phyloP scores from a whole-genome alignment of 1,140 invertebrate species.

The Cydia splendana region DNA sequence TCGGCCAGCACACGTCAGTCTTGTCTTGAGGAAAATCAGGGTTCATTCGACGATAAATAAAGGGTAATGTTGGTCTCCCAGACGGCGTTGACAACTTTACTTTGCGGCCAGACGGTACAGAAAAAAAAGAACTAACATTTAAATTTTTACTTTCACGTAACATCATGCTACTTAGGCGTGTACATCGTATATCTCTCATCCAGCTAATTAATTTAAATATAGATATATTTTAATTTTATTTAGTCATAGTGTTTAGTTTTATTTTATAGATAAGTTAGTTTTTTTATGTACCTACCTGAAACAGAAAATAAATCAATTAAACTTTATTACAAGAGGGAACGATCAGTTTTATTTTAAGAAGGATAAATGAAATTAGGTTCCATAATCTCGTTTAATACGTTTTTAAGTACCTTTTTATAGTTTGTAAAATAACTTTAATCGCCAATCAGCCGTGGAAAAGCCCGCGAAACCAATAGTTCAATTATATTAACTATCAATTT shows the following conservation, averaged over 20 bases:
- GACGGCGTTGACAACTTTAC: constrained; percentile 68
- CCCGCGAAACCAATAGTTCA: background rate
- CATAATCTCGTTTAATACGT: constrained; percentile 3
- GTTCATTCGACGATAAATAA: constrained; percentile 63
- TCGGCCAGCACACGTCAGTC: constrained; percentile 11
- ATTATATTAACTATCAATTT: background rate
- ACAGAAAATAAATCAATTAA: too few relatives aligned
- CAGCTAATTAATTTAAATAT: background rate
- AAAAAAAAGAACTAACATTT: constrained; percentile 44
- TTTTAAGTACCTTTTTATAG: constrained; percentile 1
- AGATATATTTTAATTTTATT: too few relatives aligned
- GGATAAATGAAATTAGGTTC: background rate
- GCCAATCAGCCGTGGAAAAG: background rate
- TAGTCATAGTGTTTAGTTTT: too few relatives aligned
- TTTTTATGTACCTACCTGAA: too few relatives aligned
- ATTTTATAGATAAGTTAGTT: too few relatives aligned
- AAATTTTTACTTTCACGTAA: background rate
- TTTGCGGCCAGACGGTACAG: constrained; percentile 52
- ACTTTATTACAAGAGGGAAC: background rate
- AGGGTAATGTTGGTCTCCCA: constrained; percentile 56
- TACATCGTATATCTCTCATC: background rate
- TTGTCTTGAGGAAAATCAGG: constrained; percentile 47
- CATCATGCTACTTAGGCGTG: background rate
- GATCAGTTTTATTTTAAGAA: background rate
- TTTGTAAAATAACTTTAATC: background rate